Evolutionary conservation across 2,888 invertebrate species (phyloP).

Genomic region (Lymantria monacha): DNA sequence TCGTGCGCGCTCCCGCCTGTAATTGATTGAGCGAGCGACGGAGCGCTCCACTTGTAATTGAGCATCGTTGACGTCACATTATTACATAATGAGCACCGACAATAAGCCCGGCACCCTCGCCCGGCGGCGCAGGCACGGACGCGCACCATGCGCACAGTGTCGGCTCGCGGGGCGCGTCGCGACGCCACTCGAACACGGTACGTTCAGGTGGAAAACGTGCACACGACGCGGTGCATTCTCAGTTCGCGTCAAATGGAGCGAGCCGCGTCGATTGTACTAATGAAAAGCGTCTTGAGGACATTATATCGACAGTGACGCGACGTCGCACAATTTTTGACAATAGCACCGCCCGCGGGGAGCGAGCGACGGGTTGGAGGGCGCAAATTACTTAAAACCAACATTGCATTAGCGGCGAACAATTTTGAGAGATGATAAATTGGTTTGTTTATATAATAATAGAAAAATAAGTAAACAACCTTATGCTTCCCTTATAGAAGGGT

Average conservation of each 20-base stretch:
- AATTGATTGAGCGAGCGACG: conserved; percentile 2
- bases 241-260: conserved; percentile 43
- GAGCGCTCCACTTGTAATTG: conserved; percentile 20
- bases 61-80: conserved; percentile 33
- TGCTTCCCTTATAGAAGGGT: too few species aligned
- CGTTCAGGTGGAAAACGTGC: conserved; percentile 11
- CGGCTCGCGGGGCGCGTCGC: neutral
- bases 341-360: neutral
- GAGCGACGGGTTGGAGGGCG: neutral
- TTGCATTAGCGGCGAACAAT: neutral
- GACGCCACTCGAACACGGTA: conserved; percentile 2
- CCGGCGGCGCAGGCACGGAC: conserved; percentile 2
- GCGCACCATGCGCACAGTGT: conserved; percentile 5
- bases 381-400: neutral
- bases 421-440: neutral
- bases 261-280: conserved; percentile 54
- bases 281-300: conserved; percentile 59
- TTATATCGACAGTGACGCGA: conserved; percentile 15
- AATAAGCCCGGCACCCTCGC: conserved; percentile 15
- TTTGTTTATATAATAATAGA: too few species aligned
- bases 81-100: conserved; percentile 36
- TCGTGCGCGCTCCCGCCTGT: neutral
- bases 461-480: too few species aligned
- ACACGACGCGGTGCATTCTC: conserved; percentile 6
- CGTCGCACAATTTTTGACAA: neutral